Evolutionary conservation across 2,888 invertebrate species (phyloP), one percentile per base, ranked within the genome.

Genomic region (Disparrhopalites patrizii): DNA sequence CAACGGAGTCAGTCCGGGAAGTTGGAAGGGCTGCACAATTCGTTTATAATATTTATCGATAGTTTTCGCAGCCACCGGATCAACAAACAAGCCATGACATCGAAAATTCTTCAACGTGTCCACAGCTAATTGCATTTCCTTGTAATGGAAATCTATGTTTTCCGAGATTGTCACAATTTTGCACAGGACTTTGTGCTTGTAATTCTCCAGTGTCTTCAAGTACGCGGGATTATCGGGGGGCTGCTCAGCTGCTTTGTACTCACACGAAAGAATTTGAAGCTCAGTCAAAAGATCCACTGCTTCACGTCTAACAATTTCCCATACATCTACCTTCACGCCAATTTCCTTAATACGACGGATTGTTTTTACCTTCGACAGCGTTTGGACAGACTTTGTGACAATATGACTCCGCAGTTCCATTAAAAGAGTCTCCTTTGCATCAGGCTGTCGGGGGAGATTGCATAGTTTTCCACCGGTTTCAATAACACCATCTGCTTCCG

Each of bases 121-220:
- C 5, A 63, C n/a, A 10, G 33, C 55, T 20, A 40, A 38, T 27
- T 55, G 56, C 63, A 63, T n/a, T 23, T 56, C 7, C 15, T 63
- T 63, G 36, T 55, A 33, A 27, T 63, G 55, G 23, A 56, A 43
- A 23, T 63, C 63, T 23, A 63, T 63, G 25, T 63, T 63, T 31
- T 55, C 25, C 28, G 55, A 55, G 18, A 40, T 36, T n/a, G 30
- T 55, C 2, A 54, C 27, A n/a, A 62, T 55, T 36, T 54, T 62
- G 2, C 40, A 40, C 38, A 62, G 1, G 18, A 54, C 18, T 13
- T 33, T 36, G 7, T 38, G 15, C 31, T 62, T 36, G 1, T 55
- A 3, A 15, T 13, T 2, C 28, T 62, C 54, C 2, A 62, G 36
- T 7, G 25, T 5, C 38, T 38, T 40, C 15, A 50, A 25, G n/a